Conservation (phyloP, 2,113 vertebrate genomes). For the Tretioscincus oriximinensis region DNA sequence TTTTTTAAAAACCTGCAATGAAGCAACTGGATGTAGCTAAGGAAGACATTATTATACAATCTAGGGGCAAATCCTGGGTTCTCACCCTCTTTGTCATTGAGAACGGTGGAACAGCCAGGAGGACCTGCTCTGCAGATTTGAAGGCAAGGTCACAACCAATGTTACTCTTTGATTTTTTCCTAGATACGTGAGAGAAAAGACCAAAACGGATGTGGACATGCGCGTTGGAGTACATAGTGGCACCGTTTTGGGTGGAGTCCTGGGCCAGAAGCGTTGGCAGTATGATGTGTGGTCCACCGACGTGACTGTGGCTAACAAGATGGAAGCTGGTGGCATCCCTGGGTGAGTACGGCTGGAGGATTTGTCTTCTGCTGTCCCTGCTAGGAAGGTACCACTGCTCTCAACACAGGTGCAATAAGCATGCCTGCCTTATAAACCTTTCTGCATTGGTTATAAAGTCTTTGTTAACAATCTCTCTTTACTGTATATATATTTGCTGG, state of each 20-base stretch:
- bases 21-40: too few species aligned
- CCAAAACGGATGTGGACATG: conserved; percentile 93
- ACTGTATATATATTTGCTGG: too few species aligned
- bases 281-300: conserved; percentile 96
- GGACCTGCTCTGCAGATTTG: too few species aligned
- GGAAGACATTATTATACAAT: too few species aligned
- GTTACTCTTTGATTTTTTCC: not conserved
- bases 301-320: conserved; percentile 94
- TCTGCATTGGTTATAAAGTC: not conserved
- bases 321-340: conserved; percentile 92
- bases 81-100: too few species aligned
- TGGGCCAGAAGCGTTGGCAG: conserved; percentile 96
- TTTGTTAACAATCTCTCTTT: not conserved
- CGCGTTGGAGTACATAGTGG: conserved; percentile 93
- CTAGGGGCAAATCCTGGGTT: too few species aligned
- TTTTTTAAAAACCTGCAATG: too few species aligned
- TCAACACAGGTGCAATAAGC: not conserved
- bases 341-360: conserved; percentile 71
- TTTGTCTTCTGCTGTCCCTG: not conserved
- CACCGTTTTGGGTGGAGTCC: conserved; percentile 88
- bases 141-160: too few species aligned
- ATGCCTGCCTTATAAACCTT: not conserved
- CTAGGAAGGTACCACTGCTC: not conserved
- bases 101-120: too few species aligned
- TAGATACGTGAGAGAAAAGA: conserved; percentile 92